Evolutionary conservation across 2,797 vertebrate species (phyloP).

Genomic region (Crenichthys baileyi): DNA sequence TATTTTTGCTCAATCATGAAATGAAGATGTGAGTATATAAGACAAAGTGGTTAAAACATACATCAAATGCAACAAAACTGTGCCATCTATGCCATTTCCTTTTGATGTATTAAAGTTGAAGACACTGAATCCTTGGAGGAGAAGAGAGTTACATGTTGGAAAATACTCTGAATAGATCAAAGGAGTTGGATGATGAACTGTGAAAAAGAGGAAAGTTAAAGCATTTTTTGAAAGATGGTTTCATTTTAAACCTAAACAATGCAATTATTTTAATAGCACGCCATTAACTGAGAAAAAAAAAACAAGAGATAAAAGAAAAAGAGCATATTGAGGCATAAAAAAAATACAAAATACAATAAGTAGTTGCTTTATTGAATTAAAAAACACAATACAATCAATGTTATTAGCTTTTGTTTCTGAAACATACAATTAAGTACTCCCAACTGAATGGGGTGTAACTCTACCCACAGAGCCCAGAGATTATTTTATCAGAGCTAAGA

Average conservation of each 20-base stretch:
- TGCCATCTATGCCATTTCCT: conserved; percentile 34
- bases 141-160: conserved; percentile 14
- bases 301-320: conserved; percentile 21
- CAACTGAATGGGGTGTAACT: conserved; percentile 12
- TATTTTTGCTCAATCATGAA: conserved; percentile 28
- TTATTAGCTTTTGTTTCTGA: conserved; percentile 11
- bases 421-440: neutral
- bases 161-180: conserved; percentile 53
- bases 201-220: neutral
- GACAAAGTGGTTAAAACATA: conserved; percentile 42
- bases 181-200: conserved; percentile 33
- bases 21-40: conserved; percentile 33
- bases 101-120: conserved; percentile 40
- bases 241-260: conserved; percentile 44
- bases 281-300: neutral
- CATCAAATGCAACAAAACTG: conserved; percentile 23
- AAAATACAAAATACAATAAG: neutral
- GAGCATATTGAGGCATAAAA: conserved; percentile 21
- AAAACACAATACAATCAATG: conserved; percentile 7
- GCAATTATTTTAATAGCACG: conserved; percentile 36
- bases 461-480: neutral
- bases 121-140: conserved; percentile 15
- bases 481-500: neutral
- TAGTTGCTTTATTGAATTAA: neutral
- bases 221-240: conserved; percentile 15